phyloP scores from a whole-genome alignment of 1,140 invertebrate species.

The Aphaenogaster ashmeadi region DNA sequence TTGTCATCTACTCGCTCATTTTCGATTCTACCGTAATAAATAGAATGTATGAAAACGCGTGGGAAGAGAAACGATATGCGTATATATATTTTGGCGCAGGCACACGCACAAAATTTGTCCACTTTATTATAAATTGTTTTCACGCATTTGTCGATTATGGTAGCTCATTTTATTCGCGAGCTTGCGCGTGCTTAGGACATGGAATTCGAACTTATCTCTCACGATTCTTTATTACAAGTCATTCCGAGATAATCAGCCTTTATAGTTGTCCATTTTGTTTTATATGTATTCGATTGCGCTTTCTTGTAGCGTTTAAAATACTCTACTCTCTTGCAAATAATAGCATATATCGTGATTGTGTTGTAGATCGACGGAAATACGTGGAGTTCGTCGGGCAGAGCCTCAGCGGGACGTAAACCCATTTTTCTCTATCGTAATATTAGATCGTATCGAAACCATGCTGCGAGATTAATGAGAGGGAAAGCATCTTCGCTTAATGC shows the following conservation, averaged over 20 bases:
- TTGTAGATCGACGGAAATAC: conserved; percentile 86
- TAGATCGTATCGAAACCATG: conserved; percentile 85
- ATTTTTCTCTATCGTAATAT: conserved; percentile 90
- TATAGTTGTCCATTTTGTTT: conserved; percentile 20
- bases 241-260: neutral
- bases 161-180: neutral
- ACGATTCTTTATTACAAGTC: conserved; percentile 7
- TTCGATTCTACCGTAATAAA: neutral
- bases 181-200: too few relatives aligned
- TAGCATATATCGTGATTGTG: conserved; percentile 77
- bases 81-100: neutral
- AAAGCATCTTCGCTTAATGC: conserved; percentile 66
- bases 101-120: neutral
- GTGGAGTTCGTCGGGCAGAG: conserved; percentile 83
- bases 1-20: neutral
- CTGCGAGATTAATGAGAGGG: conserved; percentile 80
- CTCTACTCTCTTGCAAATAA: conserved; percentile 46
- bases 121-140: neutral
- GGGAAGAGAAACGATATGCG: neutral
- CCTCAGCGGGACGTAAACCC: conserved; percentile 87
- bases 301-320: neutral
- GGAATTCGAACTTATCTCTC: neutral
- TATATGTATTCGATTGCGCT: neutral
- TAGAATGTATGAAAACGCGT: neutral
- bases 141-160: neutral